Percentiles rank a stretch among this genome's conserved stretches.
Conservation (phyloP, 2,888 invertebrate species). For the Acleris literana region DNA sequence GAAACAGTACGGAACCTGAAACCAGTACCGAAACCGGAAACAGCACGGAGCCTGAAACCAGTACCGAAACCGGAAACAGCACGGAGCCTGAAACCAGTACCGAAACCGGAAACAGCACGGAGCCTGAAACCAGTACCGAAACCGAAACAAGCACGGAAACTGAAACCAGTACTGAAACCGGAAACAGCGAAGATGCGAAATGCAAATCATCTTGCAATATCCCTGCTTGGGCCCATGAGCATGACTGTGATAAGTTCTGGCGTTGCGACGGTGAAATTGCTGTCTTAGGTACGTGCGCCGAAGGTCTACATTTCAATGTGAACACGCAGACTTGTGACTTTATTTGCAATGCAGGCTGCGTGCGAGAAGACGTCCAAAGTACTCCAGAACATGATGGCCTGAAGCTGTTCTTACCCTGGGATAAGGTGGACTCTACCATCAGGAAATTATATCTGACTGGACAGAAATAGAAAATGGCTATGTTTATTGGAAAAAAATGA, state of each 20-base stretch:
- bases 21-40: slow-evolving; percentile 6
- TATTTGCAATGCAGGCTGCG: slow-evolving; percentile 60
- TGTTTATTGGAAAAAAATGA: neutral
- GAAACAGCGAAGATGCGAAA: slow-evolving; percentile 37
- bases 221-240: slow-evolving; percentile 64
- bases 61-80: slow-evolving; percentile 14
- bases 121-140: neutral
- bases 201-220: slow-evolving; percentile 61
- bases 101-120: slow-evolving; percentile 5
- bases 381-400: slow-evolving; percentile 51
- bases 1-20: neutral
- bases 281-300: slow-evolving; percentile 56
- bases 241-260: slow-evolving; percentile 72
- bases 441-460: slow-evolving; percentile 29
- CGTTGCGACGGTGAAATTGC: slow-evolving; percentile 55
- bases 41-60: slow-evolving; percentile 17
- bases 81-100: slow-evolving; percentile 1
- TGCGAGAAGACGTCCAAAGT: slow-evolving; percentile 46
- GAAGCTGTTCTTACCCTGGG: slow-evolving; percentile 60
- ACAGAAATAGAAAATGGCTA: neutral
- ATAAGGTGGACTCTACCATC: slow-evolving; percentile 47
- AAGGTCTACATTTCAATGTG: slow-evolving; percentile 69
- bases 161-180: slow-evolving; percentile 1
- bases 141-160: slow-evolving; percentile 10
- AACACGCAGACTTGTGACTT: slow-evolving; percentile 64